These are phyloP conservation scores for Ceratina calcarata DNA, from an alignment of 1,140 invertebrate genomes.

Conservation along the genomic window DNA sequence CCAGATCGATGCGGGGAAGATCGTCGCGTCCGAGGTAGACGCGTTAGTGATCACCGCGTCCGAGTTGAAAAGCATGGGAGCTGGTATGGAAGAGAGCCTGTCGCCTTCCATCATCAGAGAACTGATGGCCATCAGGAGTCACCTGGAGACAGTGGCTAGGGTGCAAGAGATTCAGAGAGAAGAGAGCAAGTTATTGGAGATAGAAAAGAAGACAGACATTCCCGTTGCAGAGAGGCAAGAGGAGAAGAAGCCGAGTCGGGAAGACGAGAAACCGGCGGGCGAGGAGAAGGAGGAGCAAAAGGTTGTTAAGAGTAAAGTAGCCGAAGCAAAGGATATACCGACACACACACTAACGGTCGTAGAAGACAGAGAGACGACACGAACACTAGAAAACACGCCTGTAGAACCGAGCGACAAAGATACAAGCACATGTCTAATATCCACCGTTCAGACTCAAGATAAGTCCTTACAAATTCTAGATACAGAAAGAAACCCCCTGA, in stretches of 20 bases:
- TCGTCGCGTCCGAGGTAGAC: constrained; percentile 89
- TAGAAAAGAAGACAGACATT: constrained; percentile 43
- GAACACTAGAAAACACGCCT: constrained; percentile 34
- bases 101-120: constrained; percentile 74
- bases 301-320: constrained; percentile 57
- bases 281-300: constrained; percentile 48
- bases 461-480: constrained; percentile 59
- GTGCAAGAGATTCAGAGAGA: constrained; percentile 10
- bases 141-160: constrained; percentile 67
- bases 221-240: constrained; percentile 16
- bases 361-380: constrained; percentile 30
- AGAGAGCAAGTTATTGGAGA: background rate
- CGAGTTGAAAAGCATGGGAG: constrained; percentile 79
- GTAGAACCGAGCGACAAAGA: constrained; percentile 40
- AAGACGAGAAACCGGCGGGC: constrained; percentile 19
- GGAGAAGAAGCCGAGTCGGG: background rate
- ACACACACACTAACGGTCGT: constrained; percentile 38
- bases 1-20: constrained; percentile 88
- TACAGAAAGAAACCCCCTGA: constrained; percentile 54
- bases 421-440: constrained; percentile 26
- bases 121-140: constrained; percentile 75
- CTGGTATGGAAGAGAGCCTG: constrained; percentile 58
- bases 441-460: constrained; percentile 36
- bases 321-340: constrained; percentile 26
- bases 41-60: constrained; percentile 85